phyloP scores from a whole-genome alignment of 2,888 invertebrate species.

The Drosophila gaucha region DNA sequence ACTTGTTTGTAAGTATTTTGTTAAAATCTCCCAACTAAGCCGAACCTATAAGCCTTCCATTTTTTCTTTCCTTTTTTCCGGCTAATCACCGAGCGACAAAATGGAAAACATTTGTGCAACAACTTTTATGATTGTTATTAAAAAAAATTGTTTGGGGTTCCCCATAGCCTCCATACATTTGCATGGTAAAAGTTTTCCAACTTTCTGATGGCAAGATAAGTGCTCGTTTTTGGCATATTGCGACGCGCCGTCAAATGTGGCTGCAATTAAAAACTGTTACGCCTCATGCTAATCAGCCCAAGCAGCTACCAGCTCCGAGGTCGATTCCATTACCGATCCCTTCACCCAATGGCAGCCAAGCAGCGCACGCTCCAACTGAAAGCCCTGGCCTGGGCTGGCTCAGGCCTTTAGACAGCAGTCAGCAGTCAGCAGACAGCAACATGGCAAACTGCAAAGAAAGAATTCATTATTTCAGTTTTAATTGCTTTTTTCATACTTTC shows the following conservation, averaged over 20 bases:
- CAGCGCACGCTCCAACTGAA: slow-evolving; percentile 31
- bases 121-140: slow-evolving; percentile 69
- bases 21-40: neutral
- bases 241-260: slow-evolving; percentile 75
- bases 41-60: neutral
- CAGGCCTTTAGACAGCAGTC: slow-evolving; percentile 3
- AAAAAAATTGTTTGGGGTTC: slow-evolving; percentile 23
- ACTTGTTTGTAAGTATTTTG: neutral
- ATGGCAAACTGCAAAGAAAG: slow-evolving; percentile 70
- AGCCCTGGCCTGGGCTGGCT: slow-evolving; percentile 23
- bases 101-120: slow-evolving; percentile 56
- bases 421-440: slow-evolving; percentile 35
- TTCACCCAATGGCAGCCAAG: slow-evolving; percentile 57
- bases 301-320: slow-evolving; percentile 51
- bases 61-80: slow-evolving; percentile 12
- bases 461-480: slow-evolving; percentile 83
- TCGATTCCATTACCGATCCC: slow-evolving; percentile 59
- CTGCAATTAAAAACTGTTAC: slow-evolving; percentile 82
- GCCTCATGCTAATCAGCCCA: slow-evolving; percentile 80
- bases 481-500: slow-evolving; percentile 83
- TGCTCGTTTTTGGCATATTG: slow-evolving; percentile 67
- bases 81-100: slow-evolving; percentile 47
- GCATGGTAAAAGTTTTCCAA: slow-evolving; percentile 64
- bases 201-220: slow-evolving; percentile 76
- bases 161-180: neutral